Conservation (phyloP, 1,140 invertebrate genomes). For the Dufourea novaeangliae region DNA sequence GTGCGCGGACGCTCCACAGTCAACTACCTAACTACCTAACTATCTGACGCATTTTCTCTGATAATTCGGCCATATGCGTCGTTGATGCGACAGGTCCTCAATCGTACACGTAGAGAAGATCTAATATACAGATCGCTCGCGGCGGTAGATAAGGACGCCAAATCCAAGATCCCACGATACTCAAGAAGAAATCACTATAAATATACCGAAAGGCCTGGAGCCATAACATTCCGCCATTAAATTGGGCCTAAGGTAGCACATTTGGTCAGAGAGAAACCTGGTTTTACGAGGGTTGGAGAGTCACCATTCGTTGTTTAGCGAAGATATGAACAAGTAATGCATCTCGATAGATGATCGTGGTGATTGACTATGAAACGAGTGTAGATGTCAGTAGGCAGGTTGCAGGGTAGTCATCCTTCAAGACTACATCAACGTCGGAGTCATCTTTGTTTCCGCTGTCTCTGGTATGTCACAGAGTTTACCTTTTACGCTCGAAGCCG, state of each 20-base stretch:
- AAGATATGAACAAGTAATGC: constrained; percentile 62
- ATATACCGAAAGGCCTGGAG: constrained; percentile 35
- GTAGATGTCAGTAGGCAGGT: constrained; percentile 53
- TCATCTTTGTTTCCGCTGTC: constrained; percentile 34
- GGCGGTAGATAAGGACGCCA: no score
- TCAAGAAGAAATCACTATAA: constrained; percentile 4
- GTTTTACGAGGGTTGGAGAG: constrained; percentile 44
- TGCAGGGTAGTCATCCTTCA: constrained; percentile 43
- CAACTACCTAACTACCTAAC: no score
- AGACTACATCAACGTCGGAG: constrained; percentile 14
- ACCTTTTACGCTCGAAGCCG: not conserved
- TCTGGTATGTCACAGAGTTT: constrained; percentile 60
- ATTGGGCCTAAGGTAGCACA: constrained; percentile 29
- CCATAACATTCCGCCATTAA: constrained; percentile 12
- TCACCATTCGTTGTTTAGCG: constrained; percentile 43
- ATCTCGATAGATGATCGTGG: constrained; percentile 13
- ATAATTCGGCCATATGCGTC: no score
- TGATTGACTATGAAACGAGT: constrained; percentile 18
- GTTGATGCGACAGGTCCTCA: no score
- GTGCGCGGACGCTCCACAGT: no score
- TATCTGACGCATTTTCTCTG: no score
- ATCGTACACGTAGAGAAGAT: no score
- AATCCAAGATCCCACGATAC: not conserved
- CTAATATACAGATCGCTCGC: no score
- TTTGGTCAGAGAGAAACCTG: constrained; percentile 31